Base-by-base conservation (phyloP, 2,797 vertebrate genomes). In the Mormyrops boulengeri region DNA sequence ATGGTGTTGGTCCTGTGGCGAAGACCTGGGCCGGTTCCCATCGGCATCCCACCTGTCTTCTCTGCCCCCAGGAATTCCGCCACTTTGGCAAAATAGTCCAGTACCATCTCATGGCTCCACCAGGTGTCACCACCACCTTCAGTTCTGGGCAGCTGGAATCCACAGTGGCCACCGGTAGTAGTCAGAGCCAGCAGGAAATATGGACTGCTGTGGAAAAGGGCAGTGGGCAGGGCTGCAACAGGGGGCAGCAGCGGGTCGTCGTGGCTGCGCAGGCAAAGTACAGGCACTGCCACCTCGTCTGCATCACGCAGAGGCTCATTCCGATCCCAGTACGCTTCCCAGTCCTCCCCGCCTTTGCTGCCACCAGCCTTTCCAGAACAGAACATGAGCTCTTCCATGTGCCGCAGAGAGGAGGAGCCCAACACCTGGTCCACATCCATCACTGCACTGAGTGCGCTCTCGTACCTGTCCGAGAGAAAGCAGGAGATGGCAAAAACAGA, bases 271-370 rank as follows among this genome's bases (percentile, higher is more conserved):
- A 98, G 94, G 11, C 97, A 98, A 88, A 98, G 95, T 50, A 98
- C 96, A 0, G 98, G 98, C 6, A 98, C 95, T 0, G 97, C 97
- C 0, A 95, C 97, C 91, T 98, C 98, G 0, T 98, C 98, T 9
- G 95, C 97, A 0, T 98, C 97, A 26, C 97, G 96, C 66, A 98
- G 95, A 0, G 98, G 97, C 89, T 99, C 97, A 0, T 99, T 99
- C 90, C 92, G 94, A 41, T 97, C 96, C 98, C 98, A 98, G 93
- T 98, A 98, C 30, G 91, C 57, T 14, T 95, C 95, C 98, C 97
- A 98, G 91, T 93, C 95, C 66, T 88, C 92, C 88, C 93, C 73
- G 17, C 73, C 90, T 93, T 34, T 34, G 22, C 85, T 8, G 49
- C 85, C 52, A 17, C 26, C 49, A 14, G 85, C 52, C 50, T 53